Percentiles rank a stretch among this genome's conserved stretches.
These are phyloP conservation scores for Saturnia pavonia DNA, from an alignment of 2,888 invertebrate species.

Conservation along the genomic window DNA sequence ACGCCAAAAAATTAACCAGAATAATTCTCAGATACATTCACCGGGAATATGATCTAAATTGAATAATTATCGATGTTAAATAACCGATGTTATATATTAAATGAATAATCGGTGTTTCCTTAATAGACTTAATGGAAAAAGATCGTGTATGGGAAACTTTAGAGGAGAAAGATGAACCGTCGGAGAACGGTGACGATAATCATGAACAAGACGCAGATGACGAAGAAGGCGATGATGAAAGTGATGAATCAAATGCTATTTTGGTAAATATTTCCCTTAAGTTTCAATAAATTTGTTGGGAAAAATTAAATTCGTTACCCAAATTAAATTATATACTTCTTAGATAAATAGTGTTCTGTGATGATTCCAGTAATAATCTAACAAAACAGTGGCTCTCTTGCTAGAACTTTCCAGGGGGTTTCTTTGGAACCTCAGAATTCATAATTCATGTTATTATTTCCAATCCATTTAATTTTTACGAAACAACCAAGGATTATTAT, in stretches of 20 bases:
- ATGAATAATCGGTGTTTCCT: slow-evolving; percentile 13
- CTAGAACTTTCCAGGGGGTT: too few species aligned
- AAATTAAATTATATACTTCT: too few species aligned
- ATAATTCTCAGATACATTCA: neutral
- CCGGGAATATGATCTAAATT: neutral
- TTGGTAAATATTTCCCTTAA: slow-evolving; percentile 16
- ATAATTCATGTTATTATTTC: too few species aligned
- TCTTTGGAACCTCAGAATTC: too few species aligned
- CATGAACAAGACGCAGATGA: slow-evolving; percentile 49
- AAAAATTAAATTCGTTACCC: too few species aligned
- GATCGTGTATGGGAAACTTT: slow-evolving; percentile 82
- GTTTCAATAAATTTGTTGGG: neutral
- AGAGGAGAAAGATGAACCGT: slow-evolving; percentile 74
- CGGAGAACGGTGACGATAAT: slow-evolving; percentile 54
- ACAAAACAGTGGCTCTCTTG: too few species aligned
- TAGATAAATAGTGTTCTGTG: too few species aligned
- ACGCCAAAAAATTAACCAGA: neutral
- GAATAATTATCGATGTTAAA: too few species aligned
- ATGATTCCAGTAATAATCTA: too few species aligned
- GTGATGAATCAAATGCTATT: slow-evolving; percentile 32
- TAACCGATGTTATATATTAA: neutral
- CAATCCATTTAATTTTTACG: too few species aligned
- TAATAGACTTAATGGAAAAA: slow-evolving; percentile 73
- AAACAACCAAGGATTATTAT: too few species aligned
- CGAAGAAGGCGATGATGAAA: slow-evolving; percentile 40